phyloP scores from a whole-genome alignment of 2,113 vertebrate species.

The Crypturellus undulatus region DNA sequence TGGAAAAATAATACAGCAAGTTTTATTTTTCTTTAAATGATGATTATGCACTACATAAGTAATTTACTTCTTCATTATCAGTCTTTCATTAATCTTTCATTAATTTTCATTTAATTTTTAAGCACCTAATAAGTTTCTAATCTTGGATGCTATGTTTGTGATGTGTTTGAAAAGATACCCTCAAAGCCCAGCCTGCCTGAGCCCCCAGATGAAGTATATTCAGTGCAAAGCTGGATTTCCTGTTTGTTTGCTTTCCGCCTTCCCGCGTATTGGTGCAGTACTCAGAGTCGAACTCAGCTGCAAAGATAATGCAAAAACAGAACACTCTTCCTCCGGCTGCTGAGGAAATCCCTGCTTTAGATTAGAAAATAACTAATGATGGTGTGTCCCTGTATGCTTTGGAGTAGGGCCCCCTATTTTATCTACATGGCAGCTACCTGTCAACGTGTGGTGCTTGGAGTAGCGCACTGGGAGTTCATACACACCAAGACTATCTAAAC shows the following conservation, averaged over 20 bases:
- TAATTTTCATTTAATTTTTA: not conserved
- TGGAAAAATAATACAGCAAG: not conserved
- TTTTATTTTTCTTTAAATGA: not conserved
- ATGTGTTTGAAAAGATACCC: conserved; percentile 4
- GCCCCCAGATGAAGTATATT: not conserved
- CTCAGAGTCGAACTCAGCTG: not conserved
- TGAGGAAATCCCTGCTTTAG: conserved; percentile 58
- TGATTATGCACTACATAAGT: conserved; percentile 6
- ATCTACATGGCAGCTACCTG: conserved; percentile 76
- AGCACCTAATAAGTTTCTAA: conserved; percentile 19
- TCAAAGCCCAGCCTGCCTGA: not conserved
- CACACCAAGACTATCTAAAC: conserved; percentile 83
- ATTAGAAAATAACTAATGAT: conserved; percentile 73
- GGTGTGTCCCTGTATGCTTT: conserved; percentile 47
- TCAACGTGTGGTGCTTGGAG: conserved; percentile 73
- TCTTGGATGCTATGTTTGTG: not conserved
- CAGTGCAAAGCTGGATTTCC: not conserved
- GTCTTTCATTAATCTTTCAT: conserved; percentile 21
- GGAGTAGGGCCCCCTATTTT: conserved; percentile 74
- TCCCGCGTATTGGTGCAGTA: conserved; percentile 19
- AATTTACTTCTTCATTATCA: conserved; percentile 22
- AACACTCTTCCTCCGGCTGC: not conserved
- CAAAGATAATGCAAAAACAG: conserved; percentile 37
- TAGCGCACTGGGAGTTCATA: conserved; percentile 77
- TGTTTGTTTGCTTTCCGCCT: conserved; percentile 55